Percentiles rank a stretch among this genome's conserved stretches.
phyloP scores from a whole-genome alignment of 2,797 vertebrate genomes.

The Mycteria americana region DNA sequence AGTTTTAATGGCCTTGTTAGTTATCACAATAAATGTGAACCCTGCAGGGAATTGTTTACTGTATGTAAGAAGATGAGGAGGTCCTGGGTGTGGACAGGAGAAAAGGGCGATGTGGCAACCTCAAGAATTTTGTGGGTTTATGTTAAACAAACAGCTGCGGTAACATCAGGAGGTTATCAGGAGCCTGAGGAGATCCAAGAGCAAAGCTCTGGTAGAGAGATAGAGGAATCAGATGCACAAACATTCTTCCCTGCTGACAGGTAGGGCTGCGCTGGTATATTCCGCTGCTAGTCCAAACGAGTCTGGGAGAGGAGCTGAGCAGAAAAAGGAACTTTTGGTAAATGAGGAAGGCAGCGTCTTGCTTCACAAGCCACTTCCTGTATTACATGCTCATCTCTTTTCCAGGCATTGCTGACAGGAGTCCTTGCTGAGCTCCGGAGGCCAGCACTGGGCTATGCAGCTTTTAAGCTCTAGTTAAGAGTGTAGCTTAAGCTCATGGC shows the following conservation, averaged over 20 bases:
- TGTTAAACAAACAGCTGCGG: slow-evolving; percentile 28
- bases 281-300: background rate
- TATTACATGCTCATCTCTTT: background rate
- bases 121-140: slow-evolving; percentile 38
- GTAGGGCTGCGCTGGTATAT: background rate
- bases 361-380: slow-evolving; percentile 52
- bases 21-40: slow-evolving; percentile 14
- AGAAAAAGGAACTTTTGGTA: slow-evolving; percentile 50
- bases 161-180: slow-evolving; percentile 29
- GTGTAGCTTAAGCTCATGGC: background rate
- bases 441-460: background rate
- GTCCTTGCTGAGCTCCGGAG: background rate
- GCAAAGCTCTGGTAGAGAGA: background rate
- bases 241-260: slow-evolving; percentile 7
- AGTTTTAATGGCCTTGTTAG: background rate
- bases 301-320: background rate
- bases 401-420: background rate
- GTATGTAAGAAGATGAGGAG: slow-evolving; percentile 13
- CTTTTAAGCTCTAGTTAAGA: background rate
- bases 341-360: slow-evolving; percentile 43
- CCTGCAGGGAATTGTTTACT: slow-evolving; percentile 7
- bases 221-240: background rate
- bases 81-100: slow-evolving; percentile 12
- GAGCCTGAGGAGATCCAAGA: slow-evolving; percentile 17
- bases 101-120: slow-evolving; percentile 24